These are phyloP conservation scores for Pammene fasciana DNA, from an alignment of 2,888 invertebrate species.

Conservation along the genomic window DNA sequence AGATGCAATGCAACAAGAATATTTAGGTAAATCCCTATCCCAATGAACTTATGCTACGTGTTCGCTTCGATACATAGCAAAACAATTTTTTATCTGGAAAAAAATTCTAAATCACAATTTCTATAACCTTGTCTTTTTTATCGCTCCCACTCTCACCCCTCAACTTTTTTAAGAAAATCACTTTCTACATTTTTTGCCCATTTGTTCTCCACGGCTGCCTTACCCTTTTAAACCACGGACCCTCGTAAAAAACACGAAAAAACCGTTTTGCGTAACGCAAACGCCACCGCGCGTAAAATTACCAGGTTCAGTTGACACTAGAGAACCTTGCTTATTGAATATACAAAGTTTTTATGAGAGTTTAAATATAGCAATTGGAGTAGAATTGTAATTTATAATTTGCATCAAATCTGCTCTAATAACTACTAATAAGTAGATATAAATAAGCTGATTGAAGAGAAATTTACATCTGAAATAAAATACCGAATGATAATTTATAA, in stretches of 20 bases:
- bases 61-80: too few species aligned
- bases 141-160: too few species aligned
- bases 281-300: slow-evolving; percentile 27
- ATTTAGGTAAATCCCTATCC: too few species aligned
- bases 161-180: slow-evolving; percentile 5
- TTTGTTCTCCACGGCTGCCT: slow-evolving; percentile 36
- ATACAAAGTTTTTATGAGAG: neutral
- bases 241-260: slow-evolving; percentile 13
- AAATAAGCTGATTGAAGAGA: neutral
- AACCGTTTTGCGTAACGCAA: slow-evolving; percentile 14
- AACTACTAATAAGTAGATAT: neutral
- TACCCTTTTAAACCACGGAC: slow-evolving; percentile 22
- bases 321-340: neutral
- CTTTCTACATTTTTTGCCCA: slow-evolving; percentile 32
- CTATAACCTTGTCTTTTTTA: too few species aligned
- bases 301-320: neutral
- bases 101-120: neutral
- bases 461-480: too few species aligned
- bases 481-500: too few species aligned
- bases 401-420: neutral
- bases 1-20: too few species aligned
- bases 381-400: neutral
- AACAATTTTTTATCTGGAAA: too few species aligned
- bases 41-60: too few species aligned
- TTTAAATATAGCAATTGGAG: neutral